These are phyloP conservation scores for Aldabrachelys gigantea DNA, from an alignment of 2,113 vertebrate species.

Conservation along the genomic window DNA sequence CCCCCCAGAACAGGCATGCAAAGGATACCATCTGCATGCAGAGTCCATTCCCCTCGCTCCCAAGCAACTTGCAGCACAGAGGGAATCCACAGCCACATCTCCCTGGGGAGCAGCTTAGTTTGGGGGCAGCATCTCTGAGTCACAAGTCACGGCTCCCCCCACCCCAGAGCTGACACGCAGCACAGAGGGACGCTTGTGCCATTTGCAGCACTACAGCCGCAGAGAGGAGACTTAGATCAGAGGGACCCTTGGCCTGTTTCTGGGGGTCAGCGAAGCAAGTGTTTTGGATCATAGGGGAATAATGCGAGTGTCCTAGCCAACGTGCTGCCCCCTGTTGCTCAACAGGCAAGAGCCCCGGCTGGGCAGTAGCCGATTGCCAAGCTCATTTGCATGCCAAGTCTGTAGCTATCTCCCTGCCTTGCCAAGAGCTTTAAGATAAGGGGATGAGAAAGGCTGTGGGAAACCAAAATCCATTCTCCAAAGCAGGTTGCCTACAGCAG, in stretches of 20 bases:
- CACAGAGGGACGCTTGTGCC: too few species aligned
- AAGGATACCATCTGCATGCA: background rate
- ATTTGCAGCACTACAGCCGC: rapidly evolving
- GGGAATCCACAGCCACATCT: background rate
- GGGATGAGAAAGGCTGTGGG: background rate
- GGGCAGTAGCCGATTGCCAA: too few species aligned
- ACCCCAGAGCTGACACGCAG: background rate
- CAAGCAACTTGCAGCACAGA: background rate
- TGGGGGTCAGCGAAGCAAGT: background rate
- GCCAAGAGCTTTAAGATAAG: background rate
- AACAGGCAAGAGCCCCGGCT: background rate
- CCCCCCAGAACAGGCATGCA: rapidly evolving
- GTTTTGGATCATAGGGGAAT: background rate
- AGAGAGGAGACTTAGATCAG: background rate
- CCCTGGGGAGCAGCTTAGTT: background rate
- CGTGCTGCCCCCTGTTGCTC: rapidly evolving
- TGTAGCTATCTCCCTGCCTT: background rate
- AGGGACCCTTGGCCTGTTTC: background rate
- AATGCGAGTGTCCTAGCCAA: background rate
- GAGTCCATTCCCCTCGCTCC: background rate
- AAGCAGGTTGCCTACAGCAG: background rate
- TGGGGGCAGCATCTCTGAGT: background rate
- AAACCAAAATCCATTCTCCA: background rate
- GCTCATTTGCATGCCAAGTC: background rate
- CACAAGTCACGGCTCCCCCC: background rate